Evolutionary conservation across 2,113 vertebrate species (phyloP).

Genomic region (Alligator mississippiensis): DNA sequence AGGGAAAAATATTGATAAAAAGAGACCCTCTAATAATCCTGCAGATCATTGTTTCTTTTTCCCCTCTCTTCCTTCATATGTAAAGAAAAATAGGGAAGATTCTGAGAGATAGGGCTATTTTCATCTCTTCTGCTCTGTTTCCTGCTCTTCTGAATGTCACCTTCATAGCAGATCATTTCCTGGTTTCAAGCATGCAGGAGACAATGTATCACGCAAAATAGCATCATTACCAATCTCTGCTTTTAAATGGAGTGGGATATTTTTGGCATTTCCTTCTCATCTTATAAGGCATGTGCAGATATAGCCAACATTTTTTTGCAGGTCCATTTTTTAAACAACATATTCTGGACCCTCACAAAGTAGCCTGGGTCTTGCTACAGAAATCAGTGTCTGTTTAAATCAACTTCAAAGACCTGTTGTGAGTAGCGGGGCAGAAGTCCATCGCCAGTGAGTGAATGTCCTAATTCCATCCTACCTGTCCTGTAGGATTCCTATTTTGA

Average conservation of each 20-base stretch:
- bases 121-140: background rate
- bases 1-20: fast-evolving
- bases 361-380: background rate
- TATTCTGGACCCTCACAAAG: background rate
- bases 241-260: background rate
- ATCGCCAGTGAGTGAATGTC: background rate
- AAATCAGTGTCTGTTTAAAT: background rate
- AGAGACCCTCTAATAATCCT: background rate
- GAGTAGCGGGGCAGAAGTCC: background rate
- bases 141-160: background rate
- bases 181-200: background rate
- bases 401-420: background rate
- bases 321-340: background rate
- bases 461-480: background rate
- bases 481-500: background rate
- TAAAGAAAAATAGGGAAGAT: background rate
- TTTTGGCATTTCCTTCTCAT: background rate
- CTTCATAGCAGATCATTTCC: background rate
- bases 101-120: background rate
- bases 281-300: background rate
- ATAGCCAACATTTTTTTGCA: background rate
- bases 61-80: fast-evolving
- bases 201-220: background rate
- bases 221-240: background rate
- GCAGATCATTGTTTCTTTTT: fast-evolving